Percentiles rank a stretch among this genome's conserved stretches.
These are phyloP conservation scores for Iguana delicatissima DNA, from an alignment of 2,797 vertebrate genomes.

Conservation along the genomic window DNA sequence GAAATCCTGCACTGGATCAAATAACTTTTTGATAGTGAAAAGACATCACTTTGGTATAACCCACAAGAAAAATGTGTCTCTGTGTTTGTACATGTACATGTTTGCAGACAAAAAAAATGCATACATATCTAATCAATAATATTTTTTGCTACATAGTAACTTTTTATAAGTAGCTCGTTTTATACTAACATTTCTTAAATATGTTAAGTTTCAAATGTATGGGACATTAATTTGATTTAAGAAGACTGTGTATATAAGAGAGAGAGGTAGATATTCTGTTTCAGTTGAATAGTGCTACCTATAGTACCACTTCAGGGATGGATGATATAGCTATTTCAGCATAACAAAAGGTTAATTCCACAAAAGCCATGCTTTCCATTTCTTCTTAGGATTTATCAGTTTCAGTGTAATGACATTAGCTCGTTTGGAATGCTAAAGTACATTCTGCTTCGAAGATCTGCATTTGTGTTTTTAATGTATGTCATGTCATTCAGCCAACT, in stretches of 20 bases:
- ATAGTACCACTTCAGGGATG: slow-evolving; percentile 33
- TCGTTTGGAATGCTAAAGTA: rapidly evolving
- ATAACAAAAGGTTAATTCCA: slow-evolving; percentile 55
- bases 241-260: slow-evolving; percentile 9
- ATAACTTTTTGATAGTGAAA: no score
- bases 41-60: no score
- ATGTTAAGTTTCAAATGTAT: not conserved
- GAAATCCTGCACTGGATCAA: no score
- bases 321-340: slow-evolving; percentile 50
- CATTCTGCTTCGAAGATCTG: not conserved
- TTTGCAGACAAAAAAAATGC: no score
- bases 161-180: not conserved
- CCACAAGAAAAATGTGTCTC: no score
- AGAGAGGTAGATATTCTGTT: slow-evolving; percentile 42
- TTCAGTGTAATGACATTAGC: slow-evolving; percentile 49
- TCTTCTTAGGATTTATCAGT: not conserved
- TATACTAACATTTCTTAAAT: not conserved
- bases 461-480: not conserved
- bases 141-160: not conserved
- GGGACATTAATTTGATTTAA: not conserved
- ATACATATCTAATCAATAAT: no score
- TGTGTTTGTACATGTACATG: not conserved
- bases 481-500: not conserved
- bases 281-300: slow-evolving; percentile 24
- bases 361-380: slow-evolving; percentile 49